Evolutionary conservation across 1,140 invertebrate genomes (phyloP), one percentile per base, ranked within the genome.

Genomic region (Pseudomyrmex flavicornis): DNA sequence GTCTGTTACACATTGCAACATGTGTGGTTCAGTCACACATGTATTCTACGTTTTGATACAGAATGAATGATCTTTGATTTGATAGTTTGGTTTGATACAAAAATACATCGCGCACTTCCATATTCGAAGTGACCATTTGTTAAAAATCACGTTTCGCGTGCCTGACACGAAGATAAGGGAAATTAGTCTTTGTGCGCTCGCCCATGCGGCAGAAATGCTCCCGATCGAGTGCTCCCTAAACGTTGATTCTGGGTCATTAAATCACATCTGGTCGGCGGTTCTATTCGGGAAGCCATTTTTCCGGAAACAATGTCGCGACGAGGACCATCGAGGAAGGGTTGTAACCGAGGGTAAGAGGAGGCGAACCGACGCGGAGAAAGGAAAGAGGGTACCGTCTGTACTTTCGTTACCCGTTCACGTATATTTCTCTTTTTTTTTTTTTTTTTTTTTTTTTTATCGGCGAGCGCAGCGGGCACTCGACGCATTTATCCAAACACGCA

Each of bases 251-350:
- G 73, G 56, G 59, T 89, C 75, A 79, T 89, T 89, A 89, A 87
- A 84, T 88, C 85, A 62, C 88, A 89, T 89, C 88, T 89, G 88
- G 88, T 62, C 69, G 80, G 68, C 84, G 80, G 66, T 58, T 74
- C 48, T 59, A 59, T 85, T 77, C 58, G 61, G 83, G 61, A 84
- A 89, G 90, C 90, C 90, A 90, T 91, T 93, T 93, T 93, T 93
- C 91, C 92, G 91, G 92, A 94, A 93, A 94, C 93, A 94, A 93
- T 93, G 92, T 93, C 93, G 90, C 91, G 90, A 93, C 93, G 91
- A 93, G 93, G 88, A 88, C 91, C 91, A 92, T 93, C 90, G 91
- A 93, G 85, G 63, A 88, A 85, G 70, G 86, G 83, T 80, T 76
- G 56, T n/a, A 52, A 70, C 20, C 50, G 12, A 26, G 79, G 46